Conservation (phyloP, 2,888 invertebrate genomes). For the Agonopterix heracliana region DNA sequence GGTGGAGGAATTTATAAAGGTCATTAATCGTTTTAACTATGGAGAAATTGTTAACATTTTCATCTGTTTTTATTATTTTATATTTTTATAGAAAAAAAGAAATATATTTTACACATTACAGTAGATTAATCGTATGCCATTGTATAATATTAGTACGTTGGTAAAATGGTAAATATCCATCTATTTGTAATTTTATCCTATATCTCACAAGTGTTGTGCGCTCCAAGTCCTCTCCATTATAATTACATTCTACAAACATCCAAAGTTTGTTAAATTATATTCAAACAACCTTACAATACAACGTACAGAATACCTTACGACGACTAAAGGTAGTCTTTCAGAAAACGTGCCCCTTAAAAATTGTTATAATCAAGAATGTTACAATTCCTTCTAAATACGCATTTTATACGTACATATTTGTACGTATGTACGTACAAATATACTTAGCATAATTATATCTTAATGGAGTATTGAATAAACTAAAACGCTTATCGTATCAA, state of each 20-base stretch:
- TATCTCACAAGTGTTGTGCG: conserved; percentile 71
- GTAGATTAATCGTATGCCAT: conserved; percentile 26
- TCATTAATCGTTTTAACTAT: no score
- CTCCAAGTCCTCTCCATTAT: conserved; percentile 59
- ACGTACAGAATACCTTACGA: conserved; percentile 3
- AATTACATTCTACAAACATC: conserved; percentile 39
- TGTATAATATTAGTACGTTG: conserved; percentile 26
- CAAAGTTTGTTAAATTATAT: conserved; percentile 22
- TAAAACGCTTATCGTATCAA: conserved; percentile 7
- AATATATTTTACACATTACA: conserved; percentile 11
- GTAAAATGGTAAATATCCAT: neutral
- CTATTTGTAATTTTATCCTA: conserved; percentile 42
- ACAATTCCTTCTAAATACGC: conserved; percentile 18
- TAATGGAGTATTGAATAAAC: neutral
- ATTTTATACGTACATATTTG: conserved; percentile 19
- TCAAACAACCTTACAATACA: conserved; percentile 3
- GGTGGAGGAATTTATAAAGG: no score
- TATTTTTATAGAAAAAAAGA: conserved; percentile 8
- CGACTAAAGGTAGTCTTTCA: conserved; percentile 4
- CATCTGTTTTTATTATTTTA: conserved; percentile 16
- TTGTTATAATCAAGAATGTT: neutral
- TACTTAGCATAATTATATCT: neutral
- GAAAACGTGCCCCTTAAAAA: conserved; percentile 12
- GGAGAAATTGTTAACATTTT: neutral
- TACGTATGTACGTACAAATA: conserved; percentile 13